Evolutionary conservation across 2,113 vertebrate species (phyloP), one percentile per base, ranked within the genome.

Genomic region (Balaeniceps rex): DNA sequence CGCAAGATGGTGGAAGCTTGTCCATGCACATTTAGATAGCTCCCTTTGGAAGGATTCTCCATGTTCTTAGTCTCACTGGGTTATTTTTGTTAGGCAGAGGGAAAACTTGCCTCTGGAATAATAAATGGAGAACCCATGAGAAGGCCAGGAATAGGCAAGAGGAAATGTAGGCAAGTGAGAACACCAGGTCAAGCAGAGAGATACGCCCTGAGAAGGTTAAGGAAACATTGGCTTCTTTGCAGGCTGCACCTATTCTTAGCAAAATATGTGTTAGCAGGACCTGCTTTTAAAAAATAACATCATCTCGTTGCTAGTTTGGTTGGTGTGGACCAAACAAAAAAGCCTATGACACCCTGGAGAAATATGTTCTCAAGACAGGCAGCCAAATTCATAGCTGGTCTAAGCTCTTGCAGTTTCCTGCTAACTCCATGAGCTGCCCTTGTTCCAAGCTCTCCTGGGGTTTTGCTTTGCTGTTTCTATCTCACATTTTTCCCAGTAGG

Each of bases 181-280:
- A 51, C 70, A 31, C 6, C 71, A 90, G 64, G 55, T 78, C 57
- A 57, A 58, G 75, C 77, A 33, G 55, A 28, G 24, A 87, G 60
- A 65, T 64, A 82, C 23, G 34, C 46, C 64, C 71, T 24, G 80
- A 33, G 70, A 95, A 92, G 88, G 86, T 94, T 87, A 92, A 93
- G 52, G 12, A 89, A 94, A 94, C 86, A 57, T 40, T 88, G 88
- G 52, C 60, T 88, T 71, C 60, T 80, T 40, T 87, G 38, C 83
- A 88, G 76, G 80, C 86, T 94, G 76, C 25, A 28, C 69, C 91
- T 97, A 46, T 96, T 96, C 80, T 97, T 97, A 95, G 97, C 33
- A 95, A 93, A 92, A 82, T 86, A 94, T 64, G 64, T 82, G 74
- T 91, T 84, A 95, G 76, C 55, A 68, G 69, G 86, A 42, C 40